Base-by-base conservation (phyloP, 23 tunicate species). In the Halocynthia aurantium region DNA sequence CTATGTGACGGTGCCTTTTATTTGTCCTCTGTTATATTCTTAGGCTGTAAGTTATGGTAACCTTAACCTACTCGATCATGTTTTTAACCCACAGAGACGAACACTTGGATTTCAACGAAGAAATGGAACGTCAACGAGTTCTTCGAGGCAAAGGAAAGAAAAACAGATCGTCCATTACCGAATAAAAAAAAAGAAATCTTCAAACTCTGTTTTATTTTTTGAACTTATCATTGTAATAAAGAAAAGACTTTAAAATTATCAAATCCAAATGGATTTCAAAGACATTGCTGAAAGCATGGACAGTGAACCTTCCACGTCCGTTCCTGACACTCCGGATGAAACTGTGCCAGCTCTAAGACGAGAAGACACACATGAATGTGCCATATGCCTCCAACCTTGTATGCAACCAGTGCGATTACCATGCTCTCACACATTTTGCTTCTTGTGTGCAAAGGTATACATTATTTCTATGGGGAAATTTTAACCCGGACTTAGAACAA, bases 341-440 rank as follows among this genome's bases (percentile, higher is more conserved):
- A 49, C 55, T 1, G 78, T 74, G 17, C 78, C 78, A 8, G 22
- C 78, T 50, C 62, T 74, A 4, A 62, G 64, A 22, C 56, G 78
- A n/a, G 90, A 80, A 62, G 71, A 71, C 11, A 62, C 67, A 11
- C 12, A 79, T 8, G 95, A 88, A 51, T 88, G 95, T 77, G 95
- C 95, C 18, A 83, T 88, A 10, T 88, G 95, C 70, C 70, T 88
- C 10, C 95, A 83, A 73, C 86, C 84, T 52, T 88, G 84, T 64
- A 70, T 88, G 80, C 95, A 88, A 60, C 98, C 93, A 0, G 88
- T 86, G 13, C 68, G 80, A 55, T 70, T 86, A 8, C 97, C 97
- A 22, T 91, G 97, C 50, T 73, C 77, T 69, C 97, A 91, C 67
- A 83, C 84, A 15, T 91, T 91, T 61, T 91, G 97, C 77, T 91